Percentiles rank a stretch among this genome's conserved stretches.
These are phyloP conservation scores for Thunnus thynnus DNA, from an alignment of 2,113 vertebrate species.

Conservation along the genomic window DNA sequence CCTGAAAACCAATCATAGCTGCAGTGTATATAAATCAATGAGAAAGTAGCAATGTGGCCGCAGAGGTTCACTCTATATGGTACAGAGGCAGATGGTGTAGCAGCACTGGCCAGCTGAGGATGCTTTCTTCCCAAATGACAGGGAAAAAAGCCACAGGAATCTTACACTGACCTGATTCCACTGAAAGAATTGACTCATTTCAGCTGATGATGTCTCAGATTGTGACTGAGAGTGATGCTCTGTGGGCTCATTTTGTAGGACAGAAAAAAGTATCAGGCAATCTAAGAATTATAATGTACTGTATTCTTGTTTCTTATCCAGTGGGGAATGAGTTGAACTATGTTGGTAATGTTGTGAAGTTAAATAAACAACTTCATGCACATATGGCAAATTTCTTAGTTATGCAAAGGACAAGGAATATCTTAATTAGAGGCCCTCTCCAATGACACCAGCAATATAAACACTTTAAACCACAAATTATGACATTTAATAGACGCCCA, in stretches of 20 bases:
- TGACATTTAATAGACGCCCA: neutral
- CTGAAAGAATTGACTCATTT: constrained; percentile 60
- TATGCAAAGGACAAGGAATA: neutral
- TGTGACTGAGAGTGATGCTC: constrained; percentile 23
- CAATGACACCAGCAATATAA: too few species aligned
- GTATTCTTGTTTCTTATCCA: neutral
- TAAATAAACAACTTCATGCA: neutral
- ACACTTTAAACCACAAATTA: too few species aligned
- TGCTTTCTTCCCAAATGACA: constrained; percentile 42
- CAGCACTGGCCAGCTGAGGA: constrained; percentile 22
- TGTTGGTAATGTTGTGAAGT: neutral
- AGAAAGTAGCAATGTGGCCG: constrained; percentile 24
- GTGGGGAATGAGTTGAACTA: neutral
- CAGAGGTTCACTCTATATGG: neutral
- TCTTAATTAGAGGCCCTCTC: too few species aligned
- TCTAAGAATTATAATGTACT: constrained; percentile 9
- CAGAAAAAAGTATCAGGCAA: neutral
- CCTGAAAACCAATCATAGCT: constrained; percentile 16
- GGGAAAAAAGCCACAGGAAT: constrained; percentile 37
- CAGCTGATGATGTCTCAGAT: constrained; percentile 53
- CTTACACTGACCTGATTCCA: constrained; percentile 48
- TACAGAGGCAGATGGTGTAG: constrained; percentile 22
- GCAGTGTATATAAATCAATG: neutral
- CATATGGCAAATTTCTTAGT: too few species aligned
- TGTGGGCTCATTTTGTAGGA: constrained; percentile 24